Evolutionary conservation across 2,797 vertebrate genomes (phyloP).

Genomic region (Pangasius macronema): DNA sequence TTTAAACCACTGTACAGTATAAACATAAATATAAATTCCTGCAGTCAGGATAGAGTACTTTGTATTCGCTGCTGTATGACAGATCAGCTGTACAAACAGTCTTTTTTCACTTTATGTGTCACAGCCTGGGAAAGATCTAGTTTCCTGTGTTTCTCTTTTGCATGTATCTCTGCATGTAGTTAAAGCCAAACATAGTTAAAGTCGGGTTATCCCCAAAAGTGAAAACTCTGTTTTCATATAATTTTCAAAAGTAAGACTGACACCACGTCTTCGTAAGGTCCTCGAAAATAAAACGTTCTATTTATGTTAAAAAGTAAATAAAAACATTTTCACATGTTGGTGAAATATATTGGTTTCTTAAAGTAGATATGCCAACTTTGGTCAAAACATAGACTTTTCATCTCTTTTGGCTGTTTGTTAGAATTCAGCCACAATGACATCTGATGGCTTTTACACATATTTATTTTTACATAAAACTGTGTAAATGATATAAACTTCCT

Average conservation of each 20-base stretch:
- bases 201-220: background rate
- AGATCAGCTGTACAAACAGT: background rate
- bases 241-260: too few species aligned
- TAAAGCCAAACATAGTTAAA: background rate
- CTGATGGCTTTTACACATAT: background rate
- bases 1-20: background rate
- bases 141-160: background rate
- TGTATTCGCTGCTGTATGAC: background rate
- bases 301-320: background rate
- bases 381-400: background rate
- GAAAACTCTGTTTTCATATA: too few species aligned
- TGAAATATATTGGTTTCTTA: background rate
- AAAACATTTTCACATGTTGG: background rate
- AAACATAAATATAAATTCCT: background rate
- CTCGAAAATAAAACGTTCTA: too few species aligned
- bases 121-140: background rate
- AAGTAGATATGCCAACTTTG: background rate
- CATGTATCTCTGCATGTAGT: background rate
- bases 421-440: background rate
- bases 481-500: background rate
- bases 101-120: background rate
- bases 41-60: background rate
- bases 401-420: background rate
- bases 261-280: too few species aligned
- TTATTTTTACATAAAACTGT: background rate